Percentiles rank a stretch among this genome's conserved stretches.
Conservation (phyloP, 2,888 invertebrate species). For the Halictus ligatus region DNA sequence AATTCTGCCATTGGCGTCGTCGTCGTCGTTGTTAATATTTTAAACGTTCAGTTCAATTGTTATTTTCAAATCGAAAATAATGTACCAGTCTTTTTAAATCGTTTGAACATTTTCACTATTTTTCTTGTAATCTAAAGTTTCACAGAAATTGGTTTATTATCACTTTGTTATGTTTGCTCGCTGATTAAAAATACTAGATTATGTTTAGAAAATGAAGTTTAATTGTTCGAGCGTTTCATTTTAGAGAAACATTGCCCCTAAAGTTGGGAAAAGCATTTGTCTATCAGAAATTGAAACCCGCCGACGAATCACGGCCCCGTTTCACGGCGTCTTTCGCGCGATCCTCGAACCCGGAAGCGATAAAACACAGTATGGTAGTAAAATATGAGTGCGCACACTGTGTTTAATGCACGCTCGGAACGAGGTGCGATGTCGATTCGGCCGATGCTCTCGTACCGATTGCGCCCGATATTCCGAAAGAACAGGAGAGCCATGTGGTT, state of each 20-base stretch:
- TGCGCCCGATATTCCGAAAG: constrained; percentile 12
- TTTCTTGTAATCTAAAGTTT: too few relatives aligned
- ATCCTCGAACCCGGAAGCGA: constrained; percentile 35
- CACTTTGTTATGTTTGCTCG: too few relatives aligned
- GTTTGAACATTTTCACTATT: too few relatives aligned
- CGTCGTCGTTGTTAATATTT: too few relatives aligned
- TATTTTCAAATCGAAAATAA: too few relatives aligned
- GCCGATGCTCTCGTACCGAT: not conserved
- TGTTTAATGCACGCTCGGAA: constrained; percentile 33
- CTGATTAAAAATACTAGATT: not conserved
- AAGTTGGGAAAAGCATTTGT: not conserved
- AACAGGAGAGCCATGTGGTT: not conserved
- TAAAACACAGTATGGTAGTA: constrained; percentile 39
- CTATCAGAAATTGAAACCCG: constrained; percentile 10
- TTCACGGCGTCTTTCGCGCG: not conserved
- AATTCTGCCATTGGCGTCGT: too few relatives aligned
- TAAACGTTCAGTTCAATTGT: too few relatives aligned
- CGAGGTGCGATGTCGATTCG: constrained; percentile 15
- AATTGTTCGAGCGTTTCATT: not conserved
- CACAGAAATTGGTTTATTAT: too few relatives aligned
- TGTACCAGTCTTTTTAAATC: too few relatives aligned
- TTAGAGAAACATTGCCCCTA: not conserved
- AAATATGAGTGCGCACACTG: constrained; percentile 23
- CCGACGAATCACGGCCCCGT: not conserved
- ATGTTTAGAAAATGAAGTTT: not conserved